Conservation (phyloP, 2,888 invertebrate species). For the Drosophila monieri region DNA sequence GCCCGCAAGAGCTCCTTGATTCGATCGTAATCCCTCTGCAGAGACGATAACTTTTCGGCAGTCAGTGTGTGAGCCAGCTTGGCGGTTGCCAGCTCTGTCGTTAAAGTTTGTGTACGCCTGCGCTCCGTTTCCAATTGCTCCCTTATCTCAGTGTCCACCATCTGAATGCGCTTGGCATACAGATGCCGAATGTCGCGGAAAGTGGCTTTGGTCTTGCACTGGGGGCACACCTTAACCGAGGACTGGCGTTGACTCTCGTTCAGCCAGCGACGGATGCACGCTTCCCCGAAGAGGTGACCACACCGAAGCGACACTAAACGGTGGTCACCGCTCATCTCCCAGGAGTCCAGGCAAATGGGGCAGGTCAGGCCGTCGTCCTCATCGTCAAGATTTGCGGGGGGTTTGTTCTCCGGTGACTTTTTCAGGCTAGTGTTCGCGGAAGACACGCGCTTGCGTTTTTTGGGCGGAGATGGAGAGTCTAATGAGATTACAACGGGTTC, state of each 20-base stretch:
- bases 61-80: slow-evolving; percentile 73
- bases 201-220: slow-evolving; percentile 91
- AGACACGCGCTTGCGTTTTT: slow-evolving; percentile 79
- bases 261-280: slow-evolving; percentile 86
- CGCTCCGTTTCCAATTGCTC: slow-evolving; percentile 86
- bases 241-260: slow-evolving; percentile 77
- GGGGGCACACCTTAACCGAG: slow-evolving; percentile 89
- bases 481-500: slow-evolving; percentile 36
- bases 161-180: slow-evolving; percentile 90
- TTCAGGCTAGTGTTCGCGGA: slow-evolving; percentile 4
- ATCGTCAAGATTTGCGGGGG: slow-evolving; percentile 68
- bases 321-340: slow-evolving; percentile 94
- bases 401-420: slow-evolving; percentile 63
- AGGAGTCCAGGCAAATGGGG: slow-evolving; percentile 94
- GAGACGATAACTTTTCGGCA: slow-evolving; percentile 55
- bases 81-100: slow-evolving; percentile 86
- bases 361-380: slow-evolving; percentile 90
- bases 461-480: slow-evolving; percentile 73
- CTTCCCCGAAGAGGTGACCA: slow-evolving; percentile 95
- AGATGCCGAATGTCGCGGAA: slow-evolving; percentile 90
- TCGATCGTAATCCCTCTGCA: slow-evolving; percentile 75
- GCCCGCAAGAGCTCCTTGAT: slow-evolving; percentile 62
- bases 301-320: slow-evolving; percentile 94
- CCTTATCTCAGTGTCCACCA: slow-evolving; percentile 89
- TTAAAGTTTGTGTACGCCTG: slow-evolving; percentile 86